Evolutionary conservation across 1,140 invertebrate species (phyloP), one percentile per base, ranked within the genome.

Genomic region (Papilio helenus): DNA sequence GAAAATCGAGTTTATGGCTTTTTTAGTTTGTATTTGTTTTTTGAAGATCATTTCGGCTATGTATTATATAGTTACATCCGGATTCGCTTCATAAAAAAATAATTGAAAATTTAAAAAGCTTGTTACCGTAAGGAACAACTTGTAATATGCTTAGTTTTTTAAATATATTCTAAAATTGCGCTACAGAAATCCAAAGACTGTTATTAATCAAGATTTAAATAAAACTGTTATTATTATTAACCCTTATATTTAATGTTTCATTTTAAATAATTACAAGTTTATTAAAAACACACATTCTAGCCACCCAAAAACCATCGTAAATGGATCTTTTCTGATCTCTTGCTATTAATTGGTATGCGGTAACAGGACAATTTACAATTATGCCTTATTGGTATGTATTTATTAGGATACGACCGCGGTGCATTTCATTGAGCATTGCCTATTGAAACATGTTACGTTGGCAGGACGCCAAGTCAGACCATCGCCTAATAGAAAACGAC

Each of bases 401-500:
- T 68, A 68, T 68, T 68, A 29, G 23, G 58, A 12, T 29, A 16
- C 10, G 12, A 68, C 61, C 12, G 26, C 61, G 61, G 26, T 29
- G 26, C 61, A 68, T 61, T 61, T 61, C 58, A 61, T 34, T 68
- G 61, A 68, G 26, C 58, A 61, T 61, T 61, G 58, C 61, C 26
- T 65, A 65, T 65, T 65, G 61, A 26, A 65, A 65, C 61, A 65
- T 65, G 61, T 65, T 65, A 65, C 23, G 10, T 29, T 65, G 61
- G 61, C 61, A 16, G 23, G 23, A 16, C 3, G 61, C 61, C 61
- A 65, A 29, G 23, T 65, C 23, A 65, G 61, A 65, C 61, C 61
- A 65, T 65, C 26, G 23, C 61, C 61, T 65, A 65, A 65, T 65
- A 65, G 61, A 65, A 65, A 65, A 65, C 61, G 23, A 65, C 61